Conservation (phyloP, 2,888 invertebrate species). For the Zaprionus obscuricornis region DNA sequence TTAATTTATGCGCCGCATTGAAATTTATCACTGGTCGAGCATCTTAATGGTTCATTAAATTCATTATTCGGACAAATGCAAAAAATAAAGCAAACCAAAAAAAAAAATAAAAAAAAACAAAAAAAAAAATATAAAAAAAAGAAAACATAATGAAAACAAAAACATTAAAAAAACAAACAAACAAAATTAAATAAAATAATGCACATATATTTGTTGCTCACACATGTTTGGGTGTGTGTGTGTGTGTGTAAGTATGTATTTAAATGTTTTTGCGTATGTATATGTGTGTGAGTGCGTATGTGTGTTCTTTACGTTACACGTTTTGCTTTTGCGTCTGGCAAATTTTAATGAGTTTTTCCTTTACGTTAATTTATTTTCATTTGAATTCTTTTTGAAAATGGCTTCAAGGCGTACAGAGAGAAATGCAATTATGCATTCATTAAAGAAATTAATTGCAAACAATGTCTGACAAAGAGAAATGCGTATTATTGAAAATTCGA, state of each 20-base stretch:
- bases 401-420: conserved; percentile 69
- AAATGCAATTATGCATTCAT: conserved; percentile 80
- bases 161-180: conserved; percentile 43
- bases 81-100: conserved; percentile 46
- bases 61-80: conserved; percentile 77
- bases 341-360: conserved; percentile 78
- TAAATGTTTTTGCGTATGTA: no score
- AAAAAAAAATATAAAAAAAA: conserved; percentile 24
- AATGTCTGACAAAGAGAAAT: conserved; percentile 59
- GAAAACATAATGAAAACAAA: conserved; percentile 3
- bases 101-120: conserved; percentile 17
- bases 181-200: conserved; percentile 68
- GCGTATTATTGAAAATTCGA: conserved; percentile 63
- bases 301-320: conserved; percentile 25
- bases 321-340: conserved; percentile 57
- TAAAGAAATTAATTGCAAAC: conserved; percentile 78
- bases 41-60: conserved; percentile 83
- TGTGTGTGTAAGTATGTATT: no score
- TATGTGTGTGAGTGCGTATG: conserved; percentile 48
- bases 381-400: conserved; percentile 75
- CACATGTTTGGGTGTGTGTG: no score
- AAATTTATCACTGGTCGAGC: conserved; percentile 80
- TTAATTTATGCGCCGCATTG: conserved; percentile 79
- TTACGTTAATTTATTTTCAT: conserved; percentile 79
- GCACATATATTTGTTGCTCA: no score